These are phyloP conservation scores for Silurus glanis DNA, from an alignment of 2,113 vertebrate genomes.

Conservation along the genomic window DNA sequence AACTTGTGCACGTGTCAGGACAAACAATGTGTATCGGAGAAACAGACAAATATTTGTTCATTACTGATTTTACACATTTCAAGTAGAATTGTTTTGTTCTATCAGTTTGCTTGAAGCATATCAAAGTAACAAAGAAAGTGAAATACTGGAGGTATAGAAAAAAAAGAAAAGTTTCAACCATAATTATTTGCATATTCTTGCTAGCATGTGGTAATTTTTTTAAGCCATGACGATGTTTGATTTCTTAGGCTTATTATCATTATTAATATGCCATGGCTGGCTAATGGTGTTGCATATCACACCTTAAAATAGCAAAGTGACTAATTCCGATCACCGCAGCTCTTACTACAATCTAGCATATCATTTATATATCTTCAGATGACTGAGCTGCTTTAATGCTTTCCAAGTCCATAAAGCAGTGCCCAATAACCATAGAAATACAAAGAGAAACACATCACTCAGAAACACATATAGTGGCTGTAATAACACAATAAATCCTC, in stretches of 20 bases:
- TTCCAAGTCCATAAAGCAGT: background rate
- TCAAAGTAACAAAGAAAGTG: background rate
- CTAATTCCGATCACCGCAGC: background rate
- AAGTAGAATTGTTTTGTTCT: background rate
- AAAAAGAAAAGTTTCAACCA: background rate
- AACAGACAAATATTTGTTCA: background rate
- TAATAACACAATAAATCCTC: conserved; percentile 6
- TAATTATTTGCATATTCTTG: background rate
- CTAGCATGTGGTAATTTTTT: background rate
- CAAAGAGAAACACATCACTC: background rate
- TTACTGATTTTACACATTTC: background rate
- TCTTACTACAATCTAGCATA: background rate
- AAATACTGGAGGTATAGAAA: background rate
- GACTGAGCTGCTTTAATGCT: background rate
- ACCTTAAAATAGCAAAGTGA: background rate
- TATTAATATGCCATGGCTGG: background rate
- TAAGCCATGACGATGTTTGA: background rate
- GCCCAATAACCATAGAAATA: background rate
- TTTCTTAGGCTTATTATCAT: background rate
- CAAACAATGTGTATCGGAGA: background rate
- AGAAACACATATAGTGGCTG: background rate
- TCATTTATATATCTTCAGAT: background rate
- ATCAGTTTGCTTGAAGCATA: background rate
- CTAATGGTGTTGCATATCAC: background rate
- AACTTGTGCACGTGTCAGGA: background rate